Percentiles rank a stretch among this genome's conserved stretches.
phyloP scores from a whole-genome alignment of 2,888 invertebrate species.

The Apotomis capreana region DNA sequence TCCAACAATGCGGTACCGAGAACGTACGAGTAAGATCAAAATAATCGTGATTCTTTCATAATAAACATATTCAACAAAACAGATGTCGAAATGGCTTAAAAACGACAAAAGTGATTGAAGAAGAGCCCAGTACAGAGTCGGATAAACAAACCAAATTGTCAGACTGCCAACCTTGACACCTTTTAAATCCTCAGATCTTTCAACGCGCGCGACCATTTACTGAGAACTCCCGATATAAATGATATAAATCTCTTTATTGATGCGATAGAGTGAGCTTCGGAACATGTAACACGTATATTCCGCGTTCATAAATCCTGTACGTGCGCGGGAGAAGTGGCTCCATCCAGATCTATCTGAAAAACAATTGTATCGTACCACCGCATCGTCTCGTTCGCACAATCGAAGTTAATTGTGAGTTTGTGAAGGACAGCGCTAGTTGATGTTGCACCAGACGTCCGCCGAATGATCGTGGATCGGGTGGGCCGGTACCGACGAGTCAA shows the following conservation, averaged over 20 bases:
- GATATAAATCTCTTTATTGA: conserved; percentile 59
- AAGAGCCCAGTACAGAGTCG: conserved; percentile 10
- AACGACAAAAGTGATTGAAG: conserved; percentile 19
- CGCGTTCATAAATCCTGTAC: conserved; percentile 58
- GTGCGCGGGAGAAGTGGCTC: conserved; percentile 46
- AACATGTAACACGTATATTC: conserved; percentile 53
- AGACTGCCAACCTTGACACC: conserved; percentile 33
- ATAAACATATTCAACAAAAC: conserved; percentile 23
- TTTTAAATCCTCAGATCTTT: conserved; percentile 38
- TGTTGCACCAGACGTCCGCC: conserved; percentile 28
- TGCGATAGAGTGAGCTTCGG: conserved; percentile 62
- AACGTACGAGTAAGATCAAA: conserved; percentile 19
- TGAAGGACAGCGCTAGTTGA: conserved; percentile 33
- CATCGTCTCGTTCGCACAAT: conserved; percentile 18
- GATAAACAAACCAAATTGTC: conserved; percentile 34
- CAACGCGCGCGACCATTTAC: conserved; percentile 15
- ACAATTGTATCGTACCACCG: conserved; percentile 8
- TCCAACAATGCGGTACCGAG: conserved; percentile 11
- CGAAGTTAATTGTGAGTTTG: conserved; percentile 19
- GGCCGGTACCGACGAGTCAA: conserved; percentile 43
- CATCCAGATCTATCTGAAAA: conserved; percentile 28
- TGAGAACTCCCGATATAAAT: conserved; percentile 31
- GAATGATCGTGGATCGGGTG: conserved; percentile 38
- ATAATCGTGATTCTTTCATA: conserved; percentile 5
- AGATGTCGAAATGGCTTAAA: conserved; percentile 6